A percentile compares a stretch with the other conserved stretches of the same genome.
phyloP scores from a whole-genome alignment of 2,888 invertebrate genomes.

The Acanthosepion lycidas region DNA sequence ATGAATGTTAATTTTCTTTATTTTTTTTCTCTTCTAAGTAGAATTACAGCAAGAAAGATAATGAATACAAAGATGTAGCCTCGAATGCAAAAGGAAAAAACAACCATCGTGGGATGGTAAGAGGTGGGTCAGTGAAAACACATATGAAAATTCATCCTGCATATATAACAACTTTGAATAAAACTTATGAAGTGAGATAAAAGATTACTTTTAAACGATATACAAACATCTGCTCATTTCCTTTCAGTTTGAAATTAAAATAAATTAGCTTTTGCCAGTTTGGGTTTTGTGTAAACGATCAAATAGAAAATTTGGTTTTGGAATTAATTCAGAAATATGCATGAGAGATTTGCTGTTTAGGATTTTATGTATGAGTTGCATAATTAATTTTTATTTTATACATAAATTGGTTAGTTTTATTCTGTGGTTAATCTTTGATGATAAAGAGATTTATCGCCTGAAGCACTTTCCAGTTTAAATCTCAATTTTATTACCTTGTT shows the following conservation, averaged over 20 bases:
- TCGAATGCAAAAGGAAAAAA: background rate
- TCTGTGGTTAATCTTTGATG: slow-evolving; percentile 33
- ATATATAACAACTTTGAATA: background rate
- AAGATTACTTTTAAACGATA: slow-evolving; percentile 33
- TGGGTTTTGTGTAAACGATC: slow-evolving; percentile 6
- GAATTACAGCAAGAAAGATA: slow-evolving; percentile 33
- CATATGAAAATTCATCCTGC: background rate
- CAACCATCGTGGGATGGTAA: background rate
- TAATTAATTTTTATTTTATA: background rate
- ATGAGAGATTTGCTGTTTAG: background rate
- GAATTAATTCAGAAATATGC: slow-evolving; percentile 33
- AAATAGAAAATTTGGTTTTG: background rate
- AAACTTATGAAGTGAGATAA: background rate
- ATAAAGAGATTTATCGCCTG: slow-evolving; percentile 21
- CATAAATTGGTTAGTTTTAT: slow-evolving; percentile 17
- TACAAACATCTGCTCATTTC: slow-evolving; percentile 33
- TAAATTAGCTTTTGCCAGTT: slow-evolving; percentile 4
- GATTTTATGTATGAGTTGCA: slow-evolving; percentile 3
- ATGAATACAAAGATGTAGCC: background rate
- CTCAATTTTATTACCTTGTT: slow-evolving; percentile 21
- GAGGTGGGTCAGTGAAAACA: background rate
- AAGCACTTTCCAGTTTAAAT: slow-evolving; percentile 13
- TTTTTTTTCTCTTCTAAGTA: background rate
- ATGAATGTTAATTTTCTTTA: background rate
- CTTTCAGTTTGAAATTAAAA: background rate